A percentile compares a stretch with the other conserved stretches of the same genome.
phyloP scores from a whole-genome alignment of 1,140 invertebrate genomes.

The Apis florea region DNA sequence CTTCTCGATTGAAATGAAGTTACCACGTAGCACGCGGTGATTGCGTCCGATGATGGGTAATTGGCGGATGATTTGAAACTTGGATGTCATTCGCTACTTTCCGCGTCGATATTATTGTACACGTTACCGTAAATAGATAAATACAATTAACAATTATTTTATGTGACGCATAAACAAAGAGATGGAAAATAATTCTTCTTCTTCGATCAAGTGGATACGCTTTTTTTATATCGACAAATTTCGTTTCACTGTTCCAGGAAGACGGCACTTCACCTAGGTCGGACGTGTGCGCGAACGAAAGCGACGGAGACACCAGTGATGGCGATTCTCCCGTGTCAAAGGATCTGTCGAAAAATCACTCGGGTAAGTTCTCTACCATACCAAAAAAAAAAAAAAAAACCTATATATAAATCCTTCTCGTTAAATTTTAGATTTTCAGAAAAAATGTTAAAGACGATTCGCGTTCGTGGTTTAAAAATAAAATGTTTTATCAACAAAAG shows the following conservation, averaged over 20 bases:
- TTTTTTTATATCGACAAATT: slow-evolving; percentile 22
- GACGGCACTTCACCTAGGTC: slow-evolving; percentile 77
- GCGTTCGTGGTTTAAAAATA: neutral
- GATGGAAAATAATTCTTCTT: neutral
- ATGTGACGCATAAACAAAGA: neutral
- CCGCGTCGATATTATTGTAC: too few relatives aligned
- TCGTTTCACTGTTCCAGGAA: slow-evolving; percentile 72
- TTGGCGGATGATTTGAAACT: too few relatives aligned
- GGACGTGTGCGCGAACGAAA: slow-evolving; percentile 77
- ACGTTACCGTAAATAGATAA: neutral
- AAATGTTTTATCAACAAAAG: neutral
- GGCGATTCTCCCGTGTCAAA: slow-evolving; percentile 75
- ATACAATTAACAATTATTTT: neutral
- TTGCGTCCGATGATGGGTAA: too few relatives aligned
- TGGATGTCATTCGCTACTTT: too few relatives aligned
- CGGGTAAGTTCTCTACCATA: slow-evolving; percentile 62
- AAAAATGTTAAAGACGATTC: neutral
- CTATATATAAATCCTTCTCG: neutral
- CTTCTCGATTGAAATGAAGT: neutral
- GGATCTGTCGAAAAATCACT: slow-evolving; percentile 74
- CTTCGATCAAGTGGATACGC: too few relatives aligned
- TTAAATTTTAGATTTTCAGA: neutral
- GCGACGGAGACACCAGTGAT: slow-evolving; percentile 76
- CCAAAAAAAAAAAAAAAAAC: neutral
- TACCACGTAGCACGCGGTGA: too few relatives aligned